Base-by-base conservation (phyloP, 2,888 invertebrate species). In the Spodoptera picta region DNA sequence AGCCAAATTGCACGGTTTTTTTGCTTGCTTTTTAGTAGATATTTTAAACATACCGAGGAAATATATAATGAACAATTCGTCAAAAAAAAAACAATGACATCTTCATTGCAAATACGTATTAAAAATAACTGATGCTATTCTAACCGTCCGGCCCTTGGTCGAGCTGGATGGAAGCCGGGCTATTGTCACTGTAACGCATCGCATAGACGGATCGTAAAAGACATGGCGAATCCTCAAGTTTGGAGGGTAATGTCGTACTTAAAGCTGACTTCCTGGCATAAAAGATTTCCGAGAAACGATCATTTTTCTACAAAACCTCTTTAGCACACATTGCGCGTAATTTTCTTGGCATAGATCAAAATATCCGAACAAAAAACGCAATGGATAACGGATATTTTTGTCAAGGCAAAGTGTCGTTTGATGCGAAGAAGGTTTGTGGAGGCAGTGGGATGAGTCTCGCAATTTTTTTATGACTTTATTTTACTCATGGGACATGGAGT, bases 381-480 rank as follows among this genome's bases (percentile, higher is more conserved):
- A 47, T 42, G 36, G 6, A 42, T 1, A 31, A 9, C 0, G 5
- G 47, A 49, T 36, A 42, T 42, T 5, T 19, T 14, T 7, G 4
- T 2, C 11, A n/a, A 31, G 5, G n/a, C 4, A 42, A 51, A 10
- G 12, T 1, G 19, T 46, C 58, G 46, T 42, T 49, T 27, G n/a
- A 11, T 51, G 11, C 19, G 10, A 43, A 10, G 23, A 19, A 4
- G 6, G 53, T 44, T 0, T 49, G 3, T n/a, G 4, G 4, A 19
- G 23, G 27, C 36, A 36, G 46, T 71, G 4, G 9, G 24, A 19
- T 12, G 19, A 41, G 45, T 14, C 46, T 54, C 47, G 19, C 43
- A 63, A 45, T 60, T 64, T 68, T 72, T 74, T 74, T 68, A 73
- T 60, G 54, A 36, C 50, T 62, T 62, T 50, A 74, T 76, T 61